These are phyloP conservation scores for Mesocentrotus franciscanus DNA, from an alignment of 53 echinoderm and acorn worm genomes.

Conservation along the genomic window DNA sequence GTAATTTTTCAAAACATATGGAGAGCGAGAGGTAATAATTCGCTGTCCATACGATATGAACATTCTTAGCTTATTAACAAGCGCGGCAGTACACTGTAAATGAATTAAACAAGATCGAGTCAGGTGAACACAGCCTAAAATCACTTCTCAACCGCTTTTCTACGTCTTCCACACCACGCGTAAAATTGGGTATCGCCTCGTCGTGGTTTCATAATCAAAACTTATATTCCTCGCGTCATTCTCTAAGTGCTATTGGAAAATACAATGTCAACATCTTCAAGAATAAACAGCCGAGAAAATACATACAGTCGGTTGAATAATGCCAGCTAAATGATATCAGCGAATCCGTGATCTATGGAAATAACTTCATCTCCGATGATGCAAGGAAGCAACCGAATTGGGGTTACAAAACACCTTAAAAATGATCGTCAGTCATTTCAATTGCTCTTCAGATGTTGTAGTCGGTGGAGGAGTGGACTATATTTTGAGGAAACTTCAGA, in stretches of 20 bases:
- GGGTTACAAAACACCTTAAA: neutral
- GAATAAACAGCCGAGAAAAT: neutral
- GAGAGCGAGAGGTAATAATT: too few relatives aligned
- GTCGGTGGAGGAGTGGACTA: neutral
- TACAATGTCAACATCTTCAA: neutral
- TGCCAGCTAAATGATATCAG: neutral
- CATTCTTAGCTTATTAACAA: too few relatives aligned
- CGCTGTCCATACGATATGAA: too few relatives aligned
- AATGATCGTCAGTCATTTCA: neutral
- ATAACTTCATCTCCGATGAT: neutral
- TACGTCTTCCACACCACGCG: neutral
- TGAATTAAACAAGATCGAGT: too few relatives aligned
- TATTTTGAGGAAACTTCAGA: neutral
- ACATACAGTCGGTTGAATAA: neutral
- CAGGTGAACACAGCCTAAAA: too few relatives aligned
- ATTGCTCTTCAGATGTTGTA: neutral
- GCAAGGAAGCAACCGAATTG: neutral
- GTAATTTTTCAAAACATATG: too few relatives aligned
- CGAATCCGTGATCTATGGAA: neutral
- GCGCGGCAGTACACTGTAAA: too few relatives aligned
- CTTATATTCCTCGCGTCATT: neutral
- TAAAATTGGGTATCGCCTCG: neutral
- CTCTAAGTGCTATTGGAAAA: neutral
- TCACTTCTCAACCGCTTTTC: neutral
- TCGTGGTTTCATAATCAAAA: neutral